phyloP scores from a whole-genome alignment of 2,888 invertebrate genomes.

The Iselma pallidipennis region DNA sequence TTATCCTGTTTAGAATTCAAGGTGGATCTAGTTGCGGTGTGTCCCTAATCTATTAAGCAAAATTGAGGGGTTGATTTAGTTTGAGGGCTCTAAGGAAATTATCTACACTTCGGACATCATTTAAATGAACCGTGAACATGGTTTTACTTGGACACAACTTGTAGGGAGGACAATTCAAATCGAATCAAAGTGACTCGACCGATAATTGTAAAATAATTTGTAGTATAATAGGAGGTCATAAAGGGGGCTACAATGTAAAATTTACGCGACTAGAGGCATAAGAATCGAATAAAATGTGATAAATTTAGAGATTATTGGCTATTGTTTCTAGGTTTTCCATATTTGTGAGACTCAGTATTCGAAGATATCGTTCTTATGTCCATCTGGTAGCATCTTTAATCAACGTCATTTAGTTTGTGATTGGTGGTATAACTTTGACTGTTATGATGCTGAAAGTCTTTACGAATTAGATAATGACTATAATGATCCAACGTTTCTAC shows the following conservation, averaged over 20 bases:
- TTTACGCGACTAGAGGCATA: too few relatives aligned
- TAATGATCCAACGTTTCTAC: slow-evolving; percentile 9
- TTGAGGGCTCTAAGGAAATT: not conserved
- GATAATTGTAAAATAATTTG: too few relatives aligned
- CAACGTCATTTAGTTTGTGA: slow-evolving; percentile 61
- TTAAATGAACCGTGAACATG: not conserved
- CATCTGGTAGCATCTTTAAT: slow-evolving; percentile 61
- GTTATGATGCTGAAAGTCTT: slow-evolving; percentile 43
- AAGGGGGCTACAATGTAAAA: too few relatives aligned
- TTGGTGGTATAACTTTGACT: slow-evolving; percentile 62
- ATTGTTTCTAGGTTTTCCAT: slow-evolving; percentile 56
- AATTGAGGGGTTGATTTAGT: not conserved
- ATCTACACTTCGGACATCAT: slow-evolving; percentile 1
- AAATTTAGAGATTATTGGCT: too few relatives aligned
- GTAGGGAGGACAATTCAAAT: too few relatives aligned
- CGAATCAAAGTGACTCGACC: too few relatives aligned
- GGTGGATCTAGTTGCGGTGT: not conserved
- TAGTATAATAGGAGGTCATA: too few relatives aligned
- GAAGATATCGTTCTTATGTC: slow-evolving; percentile 60
- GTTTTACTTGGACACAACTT: too few relatives aligned
- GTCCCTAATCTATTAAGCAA: not conserved
- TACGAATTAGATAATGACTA: slow-evolving; percentile 19
- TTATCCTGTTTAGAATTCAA: not conserved
- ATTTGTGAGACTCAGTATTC: slow-evolving; percentile 56
- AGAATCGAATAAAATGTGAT: too few relatives aligned